Conservation (phyloP, 2,113 vertebrate species). For the Mustela nigripes region DNA sequence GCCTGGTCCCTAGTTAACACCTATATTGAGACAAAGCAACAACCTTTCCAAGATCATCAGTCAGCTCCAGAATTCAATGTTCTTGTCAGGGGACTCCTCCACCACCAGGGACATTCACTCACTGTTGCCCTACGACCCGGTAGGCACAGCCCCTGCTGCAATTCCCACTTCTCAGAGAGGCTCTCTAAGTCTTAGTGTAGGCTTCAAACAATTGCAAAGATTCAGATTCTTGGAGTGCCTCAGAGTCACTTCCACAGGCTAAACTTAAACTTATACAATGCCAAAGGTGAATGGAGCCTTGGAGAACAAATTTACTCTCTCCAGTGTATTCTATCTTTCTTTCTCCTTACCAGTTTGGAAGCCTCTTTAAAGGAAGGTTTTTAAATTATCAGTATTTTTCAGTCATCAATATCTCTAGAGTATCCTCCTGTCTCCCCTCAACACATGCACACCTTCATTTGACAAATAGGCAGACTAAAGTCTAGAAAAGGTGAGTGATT, state of each 20-base stretch:
- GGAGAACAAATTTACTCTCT: not conserved
- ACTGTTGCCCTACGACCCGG: not conserved
- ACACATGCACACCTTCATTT: not conserved
- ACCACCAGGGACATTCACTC: not conserved
- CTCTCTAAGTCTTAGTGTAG: not conserved
- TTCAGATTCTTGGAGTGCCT: not conserved
- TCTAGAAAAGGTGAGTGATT: not conserved
- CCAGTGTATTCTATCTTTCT: not conserved
- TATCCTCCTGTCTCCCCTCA: not conserved
- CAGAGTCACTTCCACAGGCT: not conserved
- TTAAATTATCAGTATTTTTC: not conserved
- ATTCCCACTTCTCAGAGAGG: not conserved
- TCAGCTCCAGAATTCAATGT: not conserved
- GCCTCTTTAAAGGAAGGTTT: not conserved
- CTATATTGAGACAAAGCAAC: not conserved
- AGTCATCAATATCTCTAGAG: not conserved
- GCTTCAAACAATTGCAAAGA: not conserved
- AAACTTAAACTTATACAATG: not conserved
- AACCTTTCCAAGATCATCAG: not conserved
- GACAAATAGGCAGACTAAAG: not conserved
- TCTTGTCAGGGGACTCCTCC: not conserved
- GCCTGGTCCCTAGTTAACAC: not conserved
- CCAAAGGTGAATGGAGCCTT: not conserved
- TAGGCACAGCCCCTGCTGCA: not conserved
- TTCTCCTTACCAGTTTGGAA: not conserved